Evolutionary conservation across 2,113 vertebrate genomes (phyloP).

Genomic region (Orthonyx spaldingii): DNA sequence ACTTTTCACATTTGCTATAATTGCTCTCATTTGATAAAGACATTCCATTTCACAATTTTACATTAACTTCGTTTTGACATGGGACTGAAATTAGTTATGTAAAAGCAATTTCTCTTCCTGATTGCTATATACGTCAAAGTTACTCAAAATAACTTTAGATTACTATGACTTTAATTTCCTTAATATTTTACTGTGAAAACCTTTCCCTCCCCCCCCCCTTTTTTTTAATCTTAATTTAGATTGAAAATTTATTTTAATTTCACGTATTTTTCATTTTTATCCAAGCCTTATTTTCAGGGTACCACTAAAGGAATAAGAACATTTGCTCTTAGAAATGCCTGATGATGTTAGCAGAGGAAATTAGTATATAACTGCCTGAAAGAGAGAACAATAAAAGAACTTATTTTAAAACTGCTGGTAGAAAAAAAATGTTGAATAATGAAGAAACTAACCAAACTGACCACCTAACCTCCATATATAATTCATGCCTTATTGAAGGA

Average conservation of each 20-base stretch:
- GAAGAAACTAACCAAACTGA: not conserved
- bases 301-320: not conserved
- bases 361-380: not conserved
- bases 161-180: not conserved
- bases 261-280: not conserved
- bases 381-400: not conserved
- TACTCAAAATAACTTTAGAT: not conserved
- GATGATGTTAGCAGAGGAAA: not conserved
- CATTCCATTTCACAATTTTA: not conserved
- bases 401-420: not conserved
- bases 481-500: not conserved
- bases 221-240: not conserved
- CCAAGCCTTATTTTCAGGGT: not conserved
- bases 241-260: not conserved
- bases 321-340: not conserved
- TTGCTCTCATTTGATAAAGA: not conserved
- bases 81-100: not conserved
- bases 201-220: rapidly evolving
- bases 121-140: not conserved
- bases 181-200: not conserved
- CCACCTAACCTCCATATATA: not conserved
- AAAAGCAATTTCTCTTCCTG: not conserved
- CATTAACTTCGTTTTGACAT: not conserved
- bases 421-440: not conserved
- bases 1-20: not conserved